A percentile compares a stretch with the other conserved stretches of the same genome.
phyloP scores from a whole-genome alignment of 37 sponge, comb jelly and placozoan species.

The Ianthella basta region DNA sequence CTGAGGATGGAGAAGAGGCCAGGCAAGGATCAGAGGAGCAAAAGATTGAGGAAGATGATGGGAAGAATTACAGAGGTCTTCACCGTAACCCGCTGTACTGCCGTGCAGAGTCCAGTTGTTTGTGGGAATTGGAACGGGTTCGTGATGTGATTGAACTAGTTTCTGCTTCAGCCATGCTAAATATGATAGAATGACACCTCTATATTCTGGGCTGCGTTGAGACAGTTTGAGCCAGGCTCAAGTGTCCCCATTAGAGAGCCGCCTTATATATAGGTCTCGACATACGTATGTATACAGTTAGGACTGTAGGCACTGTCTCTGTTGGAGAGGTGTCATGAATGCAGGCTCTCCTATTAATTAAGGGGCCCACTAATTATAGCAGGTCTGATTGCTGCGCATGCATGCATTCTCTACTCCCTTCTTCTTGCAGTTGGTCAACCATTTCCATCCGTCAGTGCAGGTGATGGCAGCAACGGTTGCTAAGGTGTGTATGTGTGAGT shows the following conservation, averaged over 20 bases:
- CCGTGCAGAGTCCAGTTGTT: constrained; percentile 73
- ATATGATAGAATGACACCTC: neutral
- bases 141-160: constrained; percentile 23
- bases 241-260: too few species aligned
- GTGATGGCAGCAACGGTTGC: constrained; percentile 66
- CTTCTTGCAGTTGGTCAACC: constrained; percentile 61
- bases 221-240: too few species aligned
- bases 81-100: constrained; percentile 82
- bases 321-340: too few species aligned
- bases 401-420: neutral
- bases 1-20: constrained; percentile 8
- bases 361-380: too few species aligned
- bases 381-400: too few species aligned
- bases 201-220: too few species aligned
- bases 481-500: constrained; percentile 24
- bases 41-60: neutral
- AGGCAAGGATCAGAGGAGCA: neutral
- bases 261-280: too few species aligned
- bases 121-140: constrained; percentile 83
- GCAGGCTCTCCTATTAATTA: too few species aligned
- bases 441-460: constrained; percentile 91
- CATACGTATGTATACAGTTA: too few species aligned
- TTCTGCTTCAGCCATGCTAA: neutral
- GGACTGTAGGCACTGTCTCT: too few species aligned
- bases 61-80: constrained; percentile 35